Evolutionary conservation across 2,797 vertebrate species (phyloP), one percentile per base, ranked within the genome.

Genomic region (Esox masquinongy): DNA sequence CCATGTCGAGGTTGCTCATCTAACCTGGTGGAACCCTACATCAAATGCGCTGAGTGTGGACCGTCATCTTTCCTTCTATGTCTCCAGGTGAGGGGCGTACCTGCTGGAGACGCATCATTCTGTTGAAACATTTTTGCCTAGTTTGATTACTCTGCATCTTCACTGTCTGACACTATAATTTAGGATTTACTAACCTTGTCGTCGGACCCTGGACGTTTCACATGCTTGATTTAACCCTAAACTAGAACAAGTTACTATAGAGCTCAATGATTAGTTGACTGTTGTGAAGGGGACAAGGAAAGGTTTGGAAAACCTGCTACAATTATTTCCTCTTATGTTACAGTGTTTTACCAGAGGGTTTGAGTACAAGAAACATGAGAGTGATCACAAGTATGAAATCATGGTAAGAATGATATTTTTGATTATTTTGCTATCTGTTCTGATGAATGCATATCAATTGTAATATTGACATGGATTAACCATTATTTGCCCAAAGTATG

Each of bases 261-360:
- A 1, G 9, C 12, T 72, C 29, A 51, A 19, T 74, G 5, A 5
- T 29, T 14, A 56, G 5, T 39, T 61, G 19, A 61, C 50, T 53
- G 3, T 5, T 47, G 16, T 31, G 43, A 12, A 47, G 9, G 1
- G 6, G 43, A 5, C 43, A 47, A 47, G 43, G 12, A 14, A 47
- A 47, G 11, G 9, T 14, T 14, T 39, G 36, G 43, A 1, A 47
- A 47, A 47, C 12, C 9, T 47, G 9, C 6, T 47, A 47, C 8
- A 47, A 14, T 4, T 5, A 12, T 6, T 12, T 17, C 56, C 22
- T 24, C 43, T 43, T 79, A 31, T 77, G 24, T 81, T 81, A 68
- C 91, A 99, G 98, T 99, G 98, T 91, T 99, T 99, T 89, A 98
- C 98, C 39, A 91, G 93, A 90, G 97, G 98, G 80, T 99, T 97